Evolutionary conservation across 1,140 invertebrate species (phyloP), one percentile per base, ranked within the genome.

Genomic region (Lordiphosa collinella): DNA sequence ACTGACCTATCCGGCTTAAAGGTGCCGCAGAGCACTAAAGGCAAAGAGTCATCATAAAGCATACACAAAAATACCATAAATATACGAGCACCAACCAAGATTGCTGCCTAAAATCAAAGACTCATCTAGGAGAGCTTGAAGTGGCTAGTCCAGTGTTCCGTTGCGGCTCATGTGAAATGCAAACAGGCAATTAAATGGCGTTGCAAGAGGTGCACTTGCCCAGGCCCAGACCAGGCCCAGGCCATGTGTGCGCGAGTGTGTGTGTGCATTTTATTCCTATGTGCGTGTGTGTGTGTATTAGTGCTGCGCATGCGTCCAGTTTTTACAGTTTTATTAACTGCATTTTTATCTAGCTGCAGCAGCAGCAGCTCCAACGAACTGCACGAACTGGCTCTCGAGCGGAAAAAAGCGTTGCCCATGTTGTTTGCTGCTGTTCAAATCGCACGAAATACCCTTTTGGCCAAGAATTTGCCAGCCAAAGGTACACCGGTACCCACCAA

Each of bases 291-390:
- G 36, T 55, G 32, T 54, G 34, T 37, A 18, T 36, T 32, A 38
- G 34, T 63, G 67, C 57, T 79, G 74, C 73, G 74, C 74, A 84
- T 84, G 78, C 78, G 78, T 84, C 78, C 78, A 84, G 78, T 84
- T 84, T 84, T 84, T 84, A 84, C 78, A 84, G 78, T 84, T 84
- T 84, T 84, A 84, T 84, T 84, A 84, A 84, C 78, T 84, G 78
- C 78, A 84, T 84, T 84, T 84, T 78, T 84, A 84, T 85, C 78
- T 85, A 73, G 78, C 66, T 56, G 63, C 40, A 47, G 29, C 65
- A 67, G 60, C 67, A 47, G 41, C 55, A 46, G 62, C 76, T 72
- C 67, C 70, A 84, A 73, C 54, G 38, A 80, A 64, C 78, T 82
- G 78, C 78, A 85, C 78, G 79, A 84, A 84, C 78, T 84, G 68